Percentiles rank a stretch among this genome's conserved stretches.
phyloP scores from a whole-genome alignment of 2,888 invertebrate genomes.

The Cephus nigrinus region DNA sequence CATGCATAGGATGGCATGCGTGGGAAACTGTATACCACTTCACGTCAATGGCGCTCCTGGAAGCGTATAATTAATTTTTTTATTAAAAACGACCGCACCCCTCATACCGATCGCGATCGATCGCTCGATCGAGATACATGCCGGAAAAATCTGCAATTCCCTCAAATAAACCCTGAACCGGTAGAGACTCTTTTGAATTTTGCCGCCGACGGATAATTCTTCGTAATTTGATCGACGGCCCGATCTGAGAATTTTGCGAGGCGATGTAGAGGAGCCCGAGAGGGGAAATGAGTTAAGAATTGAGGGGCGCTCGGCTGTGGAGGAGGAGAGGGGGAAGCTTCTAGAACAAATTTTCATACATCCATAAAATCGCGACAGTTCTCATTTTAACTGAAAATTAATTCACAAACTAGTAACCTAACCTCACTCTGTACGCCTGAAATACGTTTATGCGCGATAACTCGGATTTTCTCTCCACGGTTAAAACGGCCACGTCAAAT shows the following conservation, averaged over 20 bases:
- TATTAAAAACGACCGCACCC: conserved; percentile 64
- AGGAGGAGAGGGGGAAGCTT: neutral
- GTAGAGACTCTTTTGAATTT: neutral
- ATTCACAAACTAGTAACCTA: neutral
- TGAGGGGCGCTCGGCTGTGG: no score
- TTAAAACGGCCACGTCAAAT: conserved; percentile 23
- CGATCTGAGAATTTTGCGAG: neutral
- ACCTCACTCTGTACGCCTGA: neutral
- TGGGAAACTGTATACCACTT: conserved; percentile 34
- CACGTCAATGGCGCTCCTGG: conserved; percentile 19
- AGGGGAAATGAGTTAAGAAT: neutral
- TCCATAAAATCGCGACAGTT: neutral
- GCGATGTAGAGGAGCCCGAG: neutral
- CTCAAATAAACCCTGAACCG: neutral
- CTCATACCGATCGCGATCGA: conserved; percentile 9
- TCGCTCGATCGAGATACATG: neutral
- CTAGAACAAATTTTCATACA: neutral
- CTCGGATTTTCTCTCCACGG: neutral
- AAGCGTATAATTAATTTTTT: conserved; percentile 62
- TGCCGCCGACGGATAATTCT: neutral
- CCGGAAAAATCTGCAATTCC: neutral
- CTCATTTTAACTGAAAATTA: neutral
- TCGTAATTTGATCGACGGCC: neutral
- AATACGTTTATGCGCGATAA: neutral
- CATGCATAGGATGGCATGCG: conserved; percentile 32